Conservation (phyloP, 2,113 vertebrate species). For the Dinomys branickii region DNA sequence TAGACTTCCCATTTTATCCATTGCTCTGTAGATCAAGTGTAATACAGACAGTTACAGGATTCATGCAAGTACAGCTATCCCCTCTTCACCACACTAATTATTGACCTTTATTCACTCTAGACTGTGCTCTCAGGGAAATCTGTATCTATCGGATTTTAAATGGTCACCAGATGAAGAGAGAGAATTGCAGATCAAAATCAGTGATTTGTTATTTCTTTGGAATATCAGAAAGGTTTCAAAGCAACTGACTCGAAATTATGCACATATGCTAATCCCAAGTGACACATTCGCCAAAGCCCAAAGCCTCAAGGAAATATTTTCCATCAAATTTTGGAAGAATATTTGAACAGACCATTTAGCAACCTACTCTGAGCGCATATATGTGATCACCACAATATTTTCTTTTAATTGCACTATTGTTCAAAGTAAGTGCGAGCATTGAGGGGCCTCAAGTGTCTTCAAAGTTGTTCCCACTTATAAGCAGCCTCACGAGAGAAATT, state of each 20-base stretch:
- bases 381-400: not conserved
- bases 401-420: not conserved
- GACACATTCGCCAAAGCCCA: not conserved
- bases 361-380: not conserved
- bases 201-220: not conserved
- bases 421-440: not conserved
- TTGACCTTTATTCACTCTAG: not conserved
- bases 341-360: not conserved
- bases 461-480: slow-evolving; percentile 54
- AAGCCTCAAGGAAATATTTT: not conserved
- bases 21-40: not conserved
- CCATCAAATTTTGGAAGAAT: not conserved
- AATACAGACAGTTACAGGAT: not conserved
- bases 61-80: not conserved
- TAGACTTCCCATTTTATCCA: not conserved
- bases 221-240: not conserved
- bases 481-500: not conserved
- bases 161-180: not conserved
- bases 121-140: not conserved
- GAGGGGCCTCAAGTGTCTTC: not conserved
- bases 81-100: not conserved
- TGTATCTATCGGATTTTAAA: not conserved
- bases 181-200: not conserved
- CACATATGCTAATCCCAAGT: not conserved
- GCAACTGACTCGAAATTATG: slow-evolving; percentile 1